Conservation (phyloP, 2,113 vertebrate species). For the Odocoileus hemionus region DNA sequence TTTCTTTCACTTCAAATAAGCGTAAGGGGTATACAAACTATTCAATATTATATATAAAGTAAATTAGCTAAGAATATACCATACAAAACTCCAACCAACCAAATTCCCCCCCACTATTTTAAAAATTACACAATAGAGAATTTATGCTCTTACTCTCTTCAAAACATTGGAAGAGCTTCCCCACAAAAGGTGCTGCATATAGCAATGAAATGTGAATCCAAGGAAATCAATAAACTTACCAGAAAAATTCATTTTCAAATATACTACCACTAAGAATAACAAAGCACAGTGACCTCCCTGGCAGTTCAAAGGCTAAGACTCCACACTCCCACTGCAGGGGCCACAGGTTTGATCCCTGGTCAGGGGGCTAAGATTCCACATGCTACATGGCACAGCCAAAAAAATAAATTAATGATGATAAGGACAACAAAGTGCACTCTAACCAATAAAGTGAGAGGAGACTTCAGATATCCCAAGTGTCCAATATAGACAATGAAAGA, state of each 20-base stretch:
- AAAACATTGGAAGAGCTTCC: neutral
- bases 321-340: neutral
- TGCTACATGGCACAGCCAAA: neutral
- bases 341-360: neutral
- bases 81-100: neutral
- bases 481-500: neutral
- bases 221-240: neutral
- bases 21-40: neutral
- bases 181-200: neutral
- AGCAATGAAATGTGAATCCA: neutral
- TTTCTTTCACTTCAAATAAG: neutral
- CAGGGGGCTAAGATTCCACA: neutral
- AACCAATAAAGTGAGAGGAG: neutral
- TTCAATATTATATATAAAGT: neutral
- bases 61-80: neutral
- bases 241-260: conserved; percentile 16
- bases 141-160: neutral
- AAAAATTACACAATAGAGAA: neutral
- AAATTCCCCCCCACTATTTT: neutral
- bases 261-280: neutral
- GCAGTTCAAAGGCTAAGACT: neutral
- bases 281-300: neutral
- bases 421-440: neutral
- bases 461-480: neutral
- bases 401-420: neutral